Conservation (phyloP, 2,888 invertebrate genomes). For the Coelopa pilipes region DNA sequence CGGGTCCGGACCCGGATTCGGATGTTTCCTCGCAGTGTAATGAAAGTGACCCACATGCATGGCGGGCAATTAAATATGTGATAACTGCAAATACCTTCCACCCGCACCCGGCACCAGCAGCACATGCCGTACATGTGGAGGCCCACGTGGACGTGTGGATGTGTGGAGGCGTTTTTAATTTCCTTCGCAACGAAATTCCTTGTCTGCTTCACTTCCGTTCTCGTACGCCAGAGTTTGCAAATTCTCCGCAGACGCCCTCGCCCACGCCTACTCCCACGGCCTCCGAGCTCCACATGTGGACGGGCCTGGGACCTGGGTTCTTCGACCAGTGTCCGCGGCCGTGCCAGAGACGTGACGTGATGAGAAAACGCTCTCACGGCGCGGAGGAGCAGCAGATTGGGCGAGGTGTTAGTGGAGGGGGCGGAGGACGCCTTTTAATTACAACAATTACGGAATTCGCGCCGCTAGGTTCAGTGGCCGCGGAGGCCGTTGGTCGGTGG, state of each 20-base stretch:
- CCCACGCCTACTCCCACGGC: background rate
- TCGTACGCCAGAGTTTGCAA: background rate
- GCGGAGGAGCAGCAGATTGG: no score
- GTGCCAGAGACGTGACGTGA: no score
- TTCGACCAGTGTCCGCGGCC: no score
- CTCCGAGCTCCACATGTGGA: no score
- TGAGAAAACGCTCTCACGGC: no score
- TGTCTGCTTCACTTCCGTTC: constrained; percentile 5
- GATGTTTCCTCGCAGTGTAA: no score
- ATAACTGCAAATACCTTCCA: background rate
- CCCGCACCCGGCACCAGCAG: background rate
- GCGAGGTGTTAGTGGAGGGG: no score
- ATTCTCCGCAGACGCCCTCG: background rate
- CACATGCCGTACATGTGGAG: background rate
- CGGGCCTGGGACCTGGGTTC: no score
- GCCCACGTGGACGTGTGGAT: background rate
- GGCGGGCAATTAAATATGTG: background rate
- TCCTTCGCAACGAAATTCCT: background rate
- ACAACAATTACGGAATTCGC: background rate
- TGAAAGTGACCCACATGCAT: background rate
- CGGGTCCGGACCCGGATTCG: background rate
- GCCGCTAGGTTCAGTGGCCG: background rate
- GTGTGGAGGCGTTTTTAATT: background rate
- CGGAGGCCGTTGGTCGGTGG: background rate
- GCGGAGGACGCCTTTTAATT: background rate